These are phyloP conservation scores for Condylura cristata DNA, from an alignment of 2,113 vertebrate genomes.

Conservation along the genomic window DNA sequence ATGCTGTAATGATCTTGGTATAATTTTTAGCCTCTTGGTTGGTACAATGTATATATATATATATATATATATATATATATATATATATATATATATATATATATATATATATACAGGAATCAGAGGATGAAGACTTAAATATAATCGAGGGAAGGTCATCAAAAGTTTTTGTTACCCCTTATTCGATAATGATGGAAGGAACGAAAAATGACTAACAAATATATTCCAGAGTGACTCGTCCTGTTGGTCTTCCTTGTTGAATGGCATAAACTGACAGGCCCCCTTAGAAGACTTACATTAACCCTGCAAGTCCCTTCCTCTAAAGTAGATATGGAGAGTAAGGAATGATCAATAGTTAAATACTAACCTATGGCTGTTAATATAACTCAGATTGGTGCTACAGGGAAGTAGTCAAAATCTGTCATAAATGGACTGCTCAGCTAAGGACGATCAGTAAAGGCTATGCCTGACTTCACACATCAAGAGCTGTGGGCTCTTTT, in stretches of 20 bases:
- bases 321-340: background rate
- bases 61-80: no score
- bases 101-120: background rate
- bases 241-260: background rate
- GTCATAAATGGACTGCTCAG: background rate
- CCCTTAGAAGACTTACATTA: background rate
- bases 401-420: conserved; percentile 6
- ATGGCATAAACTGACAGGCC: background rate
- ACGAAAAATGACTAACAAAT: background rate
- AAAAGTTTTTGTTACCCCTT: background rate
- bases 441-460: background rate
- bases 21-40: conserved; percentile 35
- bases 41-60: background rate
- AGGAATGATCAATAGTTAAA: background rate
- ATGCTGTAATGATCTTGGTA: conserved; percentile 1
- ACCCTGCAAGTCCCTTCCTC: background rate
- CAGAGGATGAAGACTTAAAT: background rate
- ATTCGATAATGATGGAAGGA: background rate
- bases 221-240: background rate
- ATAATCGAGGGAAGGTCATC: background rate
- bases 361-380: background rate
- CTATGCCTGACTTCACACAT: background rate
- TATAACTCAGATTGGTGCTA: background rate
- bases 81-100: no score
- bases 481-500: background rate